phyloP scores from a whole-genome alignment of 1,140 invertebrate species.

The Drepana arcuata region DNA sequence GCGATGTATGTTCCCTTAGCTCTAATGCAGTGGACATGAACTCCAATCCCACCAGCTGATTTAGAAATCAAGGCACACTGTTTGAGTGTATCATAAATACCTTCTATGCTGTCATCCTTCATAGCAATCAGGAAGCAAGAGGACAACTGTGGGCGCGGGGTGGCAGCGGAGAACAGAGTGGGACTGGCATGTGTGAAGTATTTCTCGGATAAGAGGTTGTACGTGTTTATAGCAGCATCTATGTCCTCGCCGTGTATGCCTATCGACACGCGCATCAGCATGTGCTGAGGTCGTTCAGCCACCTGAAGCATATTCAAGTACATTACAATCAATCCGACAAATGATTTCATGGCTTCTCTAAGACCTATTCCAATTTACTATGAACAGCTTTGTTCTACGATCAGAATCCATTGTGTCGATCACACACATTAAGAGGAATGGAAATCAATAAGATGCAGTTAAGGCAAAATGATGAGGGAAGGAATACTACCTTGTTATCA shows the following conservation, averaged over 20 bases:
- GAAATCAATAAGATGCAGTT: too few relatives aligned
- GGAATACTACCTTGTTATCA: slow-evolving; percentile 81
- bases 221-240: slow-evolving; percentile 95
- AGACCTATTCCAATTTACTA: too few relatives aligned
- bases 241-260: slow-evolving; percentile 97
- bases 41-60: slow-evolving; percentile 96
- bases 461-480: too few relatives aligned
- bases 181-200: slow-evolving; percentile 99
- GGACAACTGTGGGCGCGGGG: slow-evolving; percentile 92
- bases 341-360: too few relatives aligned
- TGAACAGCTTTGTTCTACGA: too few relatives aligned
- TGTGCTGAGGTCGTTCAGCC: slow-evolving; percentile 97
- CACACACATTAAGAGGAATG: too few relatives aligned
- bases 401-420: too few relatives aligned
- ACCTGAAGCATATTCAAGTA: slow-evolving; percentile 76
- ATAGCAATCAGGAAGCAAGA: slow-evolving; percentile 97
- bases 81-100: slow-evolving; percentile 96
- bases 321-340: too few relatives aligned
- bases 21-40: slow-evolving; percentile 97
- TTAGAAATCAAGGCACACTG: slow-evolving; percentile 98
- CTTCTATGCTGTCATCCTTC: slow-evolving; percentile 97
- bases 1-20: slow-evolving; percentile 93
- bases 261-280: slow-evolving; percentile 98
- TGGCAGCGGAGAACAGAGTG: slow-evolving; percentile 96
- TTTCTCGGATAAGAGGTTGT: slow-evolving; percentile 95